Evolutionary conservation across 2,113 vertebrate genomes (phyloP).

Genomic region (Trichechus manatus): DNA sequence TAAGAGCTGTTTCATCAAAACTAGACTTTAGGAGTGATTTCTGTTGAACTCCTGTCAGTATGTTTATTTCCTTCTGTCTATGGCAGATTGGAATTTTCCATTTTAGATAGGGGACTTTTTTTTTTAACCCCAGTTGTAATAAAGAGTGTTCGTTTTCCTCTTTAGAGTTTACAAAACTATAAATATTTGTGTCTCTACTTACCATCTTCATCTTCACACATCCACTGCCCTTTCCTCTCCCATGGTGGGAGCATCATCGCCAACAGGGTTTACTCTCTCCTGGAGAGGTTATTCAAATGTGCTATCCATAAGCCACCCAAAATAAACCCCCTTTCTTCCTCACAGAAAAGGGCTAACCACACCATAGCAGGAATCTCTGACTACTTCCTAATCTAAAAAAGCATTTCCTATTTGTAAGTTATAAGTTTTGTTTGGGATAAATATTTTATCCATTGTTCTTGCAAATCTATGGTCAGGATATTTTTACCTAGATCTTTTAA

Average conservation of each 20-base stretch:
- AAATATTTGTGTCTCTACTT: conserved; percentile 79
- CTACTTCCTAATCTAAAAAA: conserved; percentile 58
- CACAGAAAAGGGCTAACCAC: conserved; percentile 82
- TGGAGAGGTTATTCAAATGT: conserved; percentile 9
- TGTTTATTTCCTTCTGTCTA: conserved; percentile 77
- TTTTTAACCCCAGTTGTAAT: conserved; percentile 75
- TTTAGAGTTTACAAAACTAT: conserved; percentile 83
- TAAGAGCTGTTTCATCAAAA: background rate
- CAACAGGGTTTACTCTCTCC: conserved; percentile 14
- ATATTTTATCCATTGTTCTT: conserved; percentile 56
- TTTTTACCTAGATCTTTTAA: conserved; percentile 64
- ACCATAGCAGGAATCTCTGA: conserved; percentile 61
- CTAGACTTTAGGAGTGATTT: conserved; percentile 56
- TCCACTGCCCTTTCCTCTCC: conserved; percentile 33
- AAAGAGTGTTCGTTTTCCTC: conserved; percentile 79
- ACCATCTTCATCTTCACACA: background rate
- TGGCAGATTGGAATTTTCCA: conserved; percentile 79
- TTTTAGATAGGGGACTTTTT: conserved; percentile 81
- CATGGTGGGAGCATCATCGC: background rate
- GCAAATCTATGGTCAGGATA: conserved; percentile 46
- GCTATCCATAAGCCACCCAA: conserved; percentile 36
- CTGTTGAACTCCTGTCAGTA: conserved; percentile 28
- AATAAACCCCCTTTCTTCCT: conserved; percentile 70
- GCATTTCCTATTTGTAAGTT: conserved; percentile 74
- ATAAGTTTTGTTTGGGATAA: conserved; percentile 59